Base-by-base conservation (phyloP, 2,113 vertebrate species). In the Riparia riparia region DNA sequence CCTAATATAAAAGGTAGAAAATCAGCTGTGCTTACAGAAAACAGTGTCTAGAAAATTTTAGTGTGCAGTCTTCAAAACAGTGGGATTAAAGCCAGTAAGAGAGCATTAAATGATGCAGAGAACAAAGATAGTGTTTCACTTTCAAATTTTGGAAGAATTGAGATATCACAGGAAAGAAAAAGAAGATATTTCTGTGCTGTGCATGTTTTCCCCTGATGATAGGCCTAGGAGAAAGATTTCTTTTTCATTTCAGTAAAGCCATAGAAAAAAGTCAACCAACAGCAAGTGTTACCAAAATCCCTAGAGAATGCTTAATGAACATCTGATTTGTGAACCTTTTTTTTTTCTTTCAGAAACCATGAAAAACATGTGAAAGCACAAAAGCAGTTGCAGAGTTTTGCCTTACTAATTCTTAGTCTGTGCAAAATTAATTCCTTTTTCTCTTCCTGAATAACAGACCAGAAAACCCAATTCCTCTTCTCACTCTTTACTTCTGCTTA, bases 381-480 rank as follows among this genome's bases (percentile, higher is more conserved):
- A 18, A 84, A 89, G n/a, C 25, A 82, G 60, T 73, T 79, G 41
- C 70, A 70, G 65, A 54, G 31, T 50, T 78, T 51, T 58, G 4
- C 50, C 72, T 86, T 83, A 53, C 69, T 69, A 81, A 49, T 93
- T 87, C 82, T 94, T 53, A 80, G 69, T 26, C 65, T 61, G 42
- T 79, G 32, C 86, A 94, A 88, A 96, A 96, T 85, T 50, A 95
- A 96, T 92, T 95, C 94, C 94, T 68, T 97, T 97, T 97, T 95
- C 92, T 95, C 82, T 95, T 89, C 81, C 89, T 88, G 57, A 95
- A 77, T 42, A 77, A 91, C 63, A 61, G 86, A 56, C 57, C 42
- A 83, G 44, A 95, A 82, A 83, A 92, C 6, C 2, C 64, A 97
- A 96, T 96, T 96, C 96, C 96, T 95, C 93, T 90, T 97, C 92